Percentiles rank a stretch among this genome's conserved stretches.
phyloP scores from a whole-genome alignment of 2,888 invertebrate species.

The Buathra laborator region DNA sequence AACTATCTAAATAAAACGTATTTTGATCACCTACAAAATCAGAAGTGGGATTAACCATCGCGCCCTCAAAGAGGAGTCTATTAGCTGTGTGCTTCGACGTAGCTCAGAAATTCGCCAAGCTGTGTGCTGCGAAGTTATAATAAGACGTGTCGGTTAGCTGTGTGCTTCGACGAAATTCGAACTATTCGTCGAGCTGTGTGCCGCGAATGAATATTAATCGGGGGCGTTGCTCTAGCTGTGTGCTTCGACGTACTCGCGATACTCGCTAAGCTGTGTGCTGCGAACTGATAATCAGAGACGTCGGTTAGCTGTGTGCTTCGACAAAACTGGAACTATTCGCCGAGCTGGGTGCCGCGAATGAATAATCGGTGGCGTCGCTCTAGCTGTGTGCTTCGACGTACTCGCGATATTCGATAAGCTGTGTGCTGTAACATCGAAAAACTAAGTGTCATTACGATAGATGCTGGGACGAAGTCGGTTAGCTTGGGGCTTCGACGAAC shows the following conservation, averaged over 20 bases:
- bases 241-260: not conserved
- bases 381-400: slow-evolving; percentile 23
- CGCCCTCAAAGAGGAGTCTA: not conserved
- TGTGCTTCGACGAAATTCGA: not conserved
- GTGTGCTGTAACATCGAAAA: not conserved
- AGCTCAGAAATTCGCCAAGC: not conserved
- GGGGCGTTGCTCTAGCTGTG: not conserved
- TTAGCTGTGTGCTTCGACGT: not conserved
- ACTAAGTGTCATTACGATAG: not conserved
- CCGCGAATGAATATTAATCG: not conserved
- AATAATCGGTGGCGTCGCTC: slow-evolving; percentile 3
- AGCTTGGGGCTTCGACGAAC: slow-evolving; percentile 10
- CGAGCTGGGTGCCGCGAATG: slow-evolving; percentile 15
- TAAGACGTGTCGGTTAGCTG: not conserved
- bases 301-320: not conserved
- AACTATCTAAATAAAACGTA: too few relatives aligned
- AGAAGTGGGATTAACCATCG: slow-evolving; percentile 21
- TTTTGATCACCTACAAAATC: not conserved
- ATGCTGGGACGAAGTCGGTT: not conserved
- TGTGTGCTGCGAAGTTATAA: not conserved
- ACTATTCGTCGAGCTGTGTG: not conserved
- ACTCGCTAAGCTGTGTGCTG: not conserved
- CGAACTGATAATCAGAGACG: not conserved
- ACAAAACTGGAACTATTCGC: not conserved
- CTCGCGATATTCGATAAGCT: slow-evolving; percentile 5